Evolutionary conservation across 2,888 invertebrate species (phyloP).

Genomic region (Noctua janthe): DNA sequence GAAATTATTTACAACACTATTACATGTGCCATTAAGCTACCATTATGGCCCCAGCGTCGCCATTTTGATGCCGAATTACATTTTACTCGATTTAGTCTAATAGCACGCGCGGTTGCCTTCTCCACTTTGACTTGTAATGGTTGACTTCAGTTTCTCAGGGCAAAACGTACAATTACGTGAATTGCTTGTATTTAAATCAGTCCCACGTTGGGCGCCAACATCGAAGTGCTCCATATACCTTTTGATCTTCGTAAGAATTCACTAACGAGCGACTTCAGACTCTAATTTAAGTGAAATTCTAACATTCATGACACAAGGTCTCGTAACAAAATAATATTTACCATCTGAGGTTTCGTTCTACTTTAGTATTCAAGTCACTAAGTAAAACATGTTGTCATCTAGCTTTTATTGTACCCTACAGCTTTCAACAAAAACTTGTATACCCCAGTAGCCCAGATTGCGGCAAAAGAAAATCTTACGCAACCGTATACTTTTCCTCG

Average conservation of each 20-base stretch:
- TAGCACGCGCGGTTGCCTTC: constrained; percentile 75
- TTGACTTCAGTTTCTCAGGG: constrained; percentile 68
- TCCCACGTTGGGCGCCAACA: constrained; percentile 72
- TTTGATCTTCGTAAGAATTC: constrained; percentile 35
- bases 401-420: constrained; percentile 52
- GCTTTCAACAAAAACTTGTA: constrained; percentile 50
- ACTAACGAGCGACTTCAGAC: constrained; percentile 16
- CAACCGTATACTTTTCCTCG: constrained; percentile 51
- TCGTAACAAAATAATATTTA: constrained; percentile 40
- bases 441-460: constrained; percentile 50
- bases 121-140: constrained; percentile 72
- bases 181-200: constrained; percentile 60
- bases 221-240: constrained; percentile 2
- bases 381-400: constrained; percentile 54
- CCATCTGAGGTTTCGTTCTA: constrained; percentile 20
- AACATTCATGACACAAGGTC: constrained; percentile 44
- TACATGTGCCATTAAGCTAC: constrained; percentile 80
- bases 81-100: constrained; percentile 80
- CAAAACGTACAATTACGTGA: constrained; percentile 62
- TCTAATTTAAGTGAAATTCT: constrained; percentile 38
- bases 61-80: constrained; percentile 80
- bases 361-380: constrained; percentile 52
- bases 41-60: constrained; percentile 73
- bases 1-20: constrained; percentile 80
- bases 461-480: constrained; percentile 51